Base-by-base conservation (phyloP, 2,113 vertebrate genomes). In the Scartelaos histophorus region DNA sequence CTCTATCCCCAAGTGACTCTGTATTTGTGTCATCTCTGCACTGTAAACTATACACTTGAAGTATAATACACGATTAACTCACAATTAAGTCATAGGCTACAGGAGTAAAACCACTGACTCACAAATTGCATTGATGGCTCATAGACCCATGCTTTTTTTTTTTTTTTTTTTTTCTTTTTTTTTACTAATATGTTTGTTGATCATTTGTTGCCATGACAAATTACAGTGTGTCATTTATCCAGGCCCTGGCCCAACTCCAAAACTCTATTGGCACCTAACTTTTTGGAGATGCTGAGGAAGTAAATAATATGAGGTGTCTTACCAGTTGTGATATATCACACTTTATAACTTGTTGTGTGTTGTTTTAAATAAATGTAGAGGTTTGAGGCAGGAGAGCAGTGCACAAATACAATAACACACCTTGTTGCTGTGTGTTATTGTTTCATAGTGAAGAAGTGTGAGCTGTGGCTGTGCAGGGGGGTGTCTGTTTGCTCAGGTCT, bases 401-500 rank as follows among this genome's bases (percentile, higher is more conserved):
- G 58, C 49, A 73, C 65, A 81, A 69, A 54, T 66, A 43, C 10
- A 43, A 43, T 43, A 11, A 43, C 38, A 76, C 65, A 72, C 70
- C 70, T 82, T 70, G 67, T 76, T 62, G 53, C 60, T 22, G 53
- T 78, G 70, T 79, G 75, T 70, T 75, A 70, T 73, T 73, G 71
- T 12, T 75, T 57, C 76, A 79, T 60, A 43, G 45, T 0, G 78
- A 84, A 78, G 85, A 90, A 91, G 83, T 80, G 81, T 4, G 34
- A 3, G 56, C 74, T 82, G 72, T 65, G 57, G 69, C 78, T 76
- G 75, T 78, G 81, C n/a, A 70, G 74, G 83, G 85, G 88, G 88
- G 84, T 81, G 87, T 86, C 88, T 87, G 82, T 89, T 90, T 87
- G 90, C 88, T 85, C 87, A 89, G 85, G 89, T 89, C 82, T 85